Base-by-base conservation (phyloP, 2,888 invertebrate species). In the Scaeva pyrastri region DNA sequence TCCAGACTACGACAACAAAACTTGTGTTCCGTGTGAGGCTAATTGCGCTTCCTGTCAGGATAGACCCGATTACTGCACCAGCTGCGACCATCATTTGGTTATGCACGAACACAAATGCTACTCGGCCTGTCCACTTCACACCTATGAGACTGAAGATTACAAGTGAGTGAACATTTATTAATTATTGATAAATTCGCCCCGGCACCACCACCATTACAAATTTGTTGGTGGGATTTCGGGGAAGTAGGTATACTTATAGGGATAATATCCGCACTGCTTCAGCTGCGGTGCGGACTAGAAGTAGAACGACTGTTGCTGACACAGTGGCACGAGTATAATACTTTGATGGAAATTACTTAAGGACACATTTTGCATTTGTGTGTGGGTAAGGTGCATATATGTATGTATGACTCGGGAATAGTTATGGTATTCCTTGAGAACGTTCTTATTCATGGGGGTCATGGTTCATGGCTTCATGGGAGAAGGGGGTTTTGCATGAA, bases 11-110 rank as follows among this genome's bases (percentile, higher is more conserved):
- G 95, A 95, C 86, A 94, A 96, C 77, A 95, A 95, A 87, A 96
- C 96, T 0, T 98, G 98, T 91, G 95, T 96, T 6, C 96, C 97
- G 0, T 98, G 98, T 91, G 96, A 96, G 81, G 95, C 97, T 10
- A 97, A 97, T 91, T 97, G 98, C 90, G 96, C 96, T 31, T 96
- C 96, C 80, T 97, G 97, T 90, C 96, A 96, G 88, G 96, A 97
- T 88, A 94, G 96, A 88, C 96, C 97, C 5, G 96, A 97, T 89
- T 95, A 95, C 88, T 98, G 98, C 90, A 96, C 96, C 50, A 97
- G 96, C 88, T 98, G 98, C 91, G 97, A 97, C 90, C 97, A 97
- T 92, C 97, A 97, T 90, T 93, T 98, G 87, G 95, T 97, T 66
- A 95, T 97, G 90, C 95, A 96, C 91, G 95, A 96, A 88, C 96